Evolutionary conservation across 2,113 vertebrate species (phyloP), one percentile per base, ranked within the genome.

Genomic region (Chitala chitala): DNA sequence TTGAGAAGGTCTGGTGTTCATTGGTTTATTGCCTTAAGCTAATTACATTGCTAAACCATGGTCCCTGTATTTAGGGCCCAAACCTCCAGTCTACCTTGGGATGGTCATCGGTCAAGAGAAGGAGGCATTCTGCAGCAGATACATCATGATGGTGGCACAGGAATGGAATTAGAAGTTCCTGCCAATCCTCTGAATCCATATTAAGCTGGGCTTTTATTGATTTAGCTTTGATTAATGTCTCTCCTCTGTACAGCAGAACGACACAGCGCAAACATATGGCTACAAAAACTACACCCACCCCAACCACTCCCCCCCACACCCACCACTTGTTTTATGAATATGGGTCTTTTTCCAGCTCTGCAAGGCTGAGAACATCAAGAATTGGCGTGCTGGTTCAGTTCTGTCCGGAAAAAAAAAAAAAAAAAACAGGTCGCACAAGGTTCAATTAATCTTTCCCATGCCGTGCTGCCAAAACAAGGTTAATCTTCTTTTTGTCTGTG

Each of bases 391-490:
- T n/a, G 36, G 51, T 55, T 29, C 50, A 20, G 50, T 51, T 69
- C 40, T 26, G 73, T 66, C n/a, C 46, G 5, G 26, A 68, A 51
- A 51, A 51, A 51, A 51, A 51, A 51, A 51, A 51, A 51, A 2
- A 51, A 77, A 83, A 82, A 74, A 74, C 77, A 78, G 71, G 83
- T 86, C 78, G 50, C 53, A 20, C 8, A 65, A 55, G 82, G 83
- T 86, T 87, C 82, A 86, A 83, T 58, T 78, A 82, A 84, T 88
- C 82, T 86, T 84, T 83, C 78, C 78, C 76, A 79, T 74, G 77
- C 70, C 63, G 80, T 77, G 81, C 82, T 79, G 82, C 84, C 87
- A 84, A 87, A 88, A 85, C 81, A 84, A 80, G 82, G 83, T 84
- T 87, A 89, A 89, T 89, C 86, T 84, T 74, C 74, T 73, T 71